Conservation (phyloP, 2,113 vertebrate species). For the Dasypus novemcinctus region DNA sequence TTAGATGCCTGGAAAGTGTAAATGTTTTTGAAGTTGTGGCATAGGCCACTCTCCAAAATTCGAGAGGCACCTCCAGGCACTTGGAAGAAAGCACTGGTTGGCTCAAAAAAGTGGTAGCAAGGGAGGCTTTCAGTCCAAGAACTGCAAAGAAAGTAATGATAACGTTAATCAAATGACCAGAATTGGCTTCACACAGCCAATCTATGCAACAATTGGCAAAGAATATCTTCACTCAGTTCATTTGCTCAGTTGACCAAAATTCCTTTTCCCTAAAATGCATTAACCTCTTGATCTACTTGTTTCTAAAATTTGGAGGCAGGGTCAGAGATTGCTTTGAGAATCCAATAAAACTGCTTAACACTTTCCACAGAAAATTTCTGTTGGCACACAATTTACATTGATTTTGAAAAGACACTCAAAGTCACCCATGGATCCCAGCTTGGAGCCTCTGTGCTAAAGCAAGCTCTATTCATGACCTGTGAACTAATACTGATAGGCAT, state of each 20-base stretch:
- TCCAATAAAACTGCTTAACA: not conserved
- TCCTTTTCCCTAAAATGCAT: constrained; percentile 25
- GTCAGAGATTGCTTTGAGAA: not conserved
- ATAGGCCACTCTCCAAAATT: not conserved
- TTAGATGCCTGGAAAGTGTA: not conserved
- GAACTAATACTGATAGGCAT: not conserved
- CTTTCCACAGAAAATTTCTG: not conserved
- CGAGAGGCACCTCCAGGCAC: constrained; percentile 36
- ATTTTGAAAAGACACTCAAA: not conserved
- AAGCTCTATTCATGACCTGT: not conserved
- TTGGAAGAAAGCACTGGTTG: constrained; percentile 56
- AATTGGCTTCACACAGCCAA: constrained; percentile 11
- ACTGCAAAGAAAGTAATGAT: constrained; percentile 37
- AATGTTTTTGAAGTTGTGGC: not conserved
- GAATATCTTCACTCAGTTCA: not conserved
- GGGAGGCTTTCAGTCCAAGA: constrained; percentile 9
- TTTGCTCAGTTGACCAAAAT: constrained; percentile 6
- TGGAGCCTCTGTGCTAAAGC: not conserved
- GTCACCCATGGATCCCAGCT: not conserved
- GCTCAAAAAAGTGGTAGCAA: constrained; percentile 6
- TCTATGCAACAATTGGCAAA: constrained; percentile 32
- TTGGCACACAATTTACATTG: not conserved
- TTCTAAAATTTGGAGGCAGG: not conserved
- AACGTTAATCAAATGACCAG: constrained; percentile 19
- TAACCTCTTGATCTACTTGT: constrained; percentile 40